Evolutionary conservation across 2,888 invertebrate species (phyloP).

Genomic region (Pseudolycoriella hygida): DNA sequence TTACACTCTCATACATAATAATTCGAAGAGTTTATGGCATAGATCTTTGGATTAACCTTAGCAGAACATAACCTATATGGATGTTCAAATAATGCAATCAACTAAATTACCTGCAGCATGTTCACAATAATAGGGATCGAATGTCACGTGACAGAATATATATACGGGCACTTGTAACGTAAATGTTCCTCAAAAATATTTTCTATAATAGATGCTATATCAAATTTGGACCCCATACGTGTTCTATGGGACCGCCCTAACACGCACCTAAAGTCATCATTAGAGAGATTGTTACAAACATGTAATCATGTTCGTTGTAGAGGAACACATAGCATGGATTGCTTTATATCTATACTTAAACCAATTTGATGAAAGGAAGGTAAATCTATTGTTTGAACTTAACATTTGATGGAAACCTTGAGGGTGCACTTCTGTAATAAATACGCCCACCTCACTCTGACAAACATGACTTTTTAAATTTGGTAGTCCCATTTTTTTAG

Average conservation of each 20-base stretch:
- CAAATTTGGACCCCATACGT: background rate
- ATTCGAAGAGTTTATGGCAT: background rate
- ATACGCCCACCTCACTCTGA: background rate
- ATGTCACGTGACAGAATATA: constrained; percentile 5
- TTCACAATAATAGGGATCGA: constrained; percentile 8
- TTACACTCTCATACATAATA: background rate
- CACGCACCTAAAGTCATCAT: constrained; percentile 1
- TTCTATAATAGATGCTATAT: background rate
- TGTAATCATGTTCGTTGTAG: background rate
- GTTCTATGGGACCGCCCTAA: background rate
- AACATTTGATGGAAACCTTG: background rate
- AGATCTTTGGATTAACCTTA: constrained; percentile 1
- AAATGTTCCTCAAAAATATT: no score
- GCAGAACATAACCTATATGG: background rate
- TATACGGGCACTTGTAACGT: background rate
- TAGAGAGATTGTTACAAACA: background rate
- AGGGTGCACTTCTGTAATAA: background rate
- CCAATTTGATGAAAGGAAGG: no score
- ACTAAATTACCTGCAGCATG: constrained; percentile 7
- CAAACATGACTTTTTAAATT: background rate
- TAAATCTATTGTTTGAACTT: background rate
- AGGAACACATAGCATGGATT: background rate
- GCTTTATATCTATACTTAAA: no score
- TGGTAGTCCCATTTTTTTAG: no score
- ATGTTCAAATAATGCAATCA: constrained; percentile 3